Conservation (phyloP, 2,797 vertebrate genomes). For the Eidolon dupreanum region DNA sequence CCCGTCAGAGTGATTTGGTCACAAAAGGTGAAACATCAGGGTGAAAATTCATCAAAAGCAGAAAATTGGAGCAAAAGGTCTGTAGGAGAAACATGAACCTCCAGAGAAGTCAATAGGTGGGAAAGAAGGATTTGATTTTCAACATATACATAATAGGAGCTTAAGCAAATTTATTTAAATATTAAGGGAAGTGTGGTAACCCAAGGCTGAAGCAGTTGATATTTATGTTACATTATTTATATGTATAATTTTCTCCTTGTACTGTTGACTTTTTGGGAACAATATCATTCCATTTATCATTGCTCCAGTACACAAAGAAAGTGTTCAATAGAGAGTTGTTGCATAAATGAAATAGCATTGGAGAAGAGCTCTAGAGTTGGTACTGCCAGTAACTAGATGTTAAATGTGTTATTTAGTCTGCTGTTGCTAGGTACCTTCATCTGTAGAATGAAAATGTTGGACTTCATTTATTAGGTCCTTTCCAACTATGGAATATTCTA, state of each 20-base stretch:
- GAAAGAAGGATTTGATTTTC: background rate
- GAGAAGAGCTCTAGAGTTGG: background rate
- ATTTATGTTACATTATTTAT: background rate
- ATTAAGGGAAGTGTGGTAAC: background rate
- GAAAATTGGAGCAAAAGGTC: background rate
- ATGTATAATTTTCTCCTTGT: background rate
- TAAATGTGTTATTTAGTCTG: conserved; percentile 53
- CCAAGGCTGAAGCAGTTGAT: background rate
- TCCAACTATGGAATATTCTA: conserved; percentile 66
- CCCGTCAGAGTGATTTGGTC: background rate
- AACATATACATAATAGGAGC: background rate
- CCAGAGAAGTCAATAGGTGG: background rate
- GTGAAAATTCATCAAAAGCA: conserved; percentile 4
- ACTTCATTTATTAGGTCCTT: conserved; percentile 73
- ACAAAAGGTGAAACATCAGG: background rate
- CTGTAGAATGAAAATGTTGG: conserved; percentile 56
- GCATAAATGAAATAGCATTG: conserved; percentile 24
- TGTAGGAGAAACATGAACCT: background rate
- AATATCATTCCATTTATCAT: background rate
- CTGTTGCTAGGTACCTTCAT: conserved; percentile 23
- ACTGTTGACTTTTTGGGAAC: background rate
- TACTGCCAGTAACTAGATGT: conserved; percentile 25
- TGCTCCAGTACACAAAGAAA: background rate
- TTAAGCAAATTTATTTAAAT: background rate
- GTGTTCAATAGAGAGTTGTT: background rate